Evolutionary conservation across 2,113 vertebrate species (phyloP), one percentile per base, ranked within the genome.

Genomic region (Mobula birostris): DNA sequence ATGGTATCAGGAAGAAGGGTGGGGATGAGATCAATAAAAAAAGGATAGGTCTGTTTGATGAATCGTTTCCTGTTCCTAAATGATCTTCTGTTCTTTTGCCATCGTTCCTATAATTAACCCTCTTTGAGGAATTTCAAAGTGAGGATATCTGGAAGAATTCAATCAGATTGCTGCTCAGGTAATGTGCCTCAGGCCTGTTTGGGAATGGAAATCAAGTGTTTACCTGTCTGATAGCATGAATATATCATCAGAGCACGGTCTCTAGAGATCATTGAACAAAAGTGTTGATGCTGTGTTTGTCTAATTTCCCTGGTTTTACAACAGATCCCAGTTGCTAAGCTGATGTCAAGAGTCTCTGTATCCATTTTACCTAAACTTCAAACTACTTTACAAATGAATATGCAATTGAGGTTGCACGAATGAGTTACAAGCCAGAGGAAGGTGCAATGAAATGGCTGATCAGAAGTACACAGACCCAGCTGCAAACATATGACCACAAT

Each of bases 91-190:
- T 90, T 90, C 85, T 90, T 32, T 66, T 88, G 85, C 85, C 85
- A 88, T 32, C 12, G n/a, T 90, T 90, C 85, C 32, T 90, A 90
- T 90, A 90, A 90, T 90, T 90, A 90, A 90, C 85, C 85, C 66
- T 12, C 61, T 90, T 63, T 83, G 24, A 11, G 32, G 61, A 90
- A 90, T 66, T 90, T 90, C 85, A 90, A 90, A 90, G 61, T 90
- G 58, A 90, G 85, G 58, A 63, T 63, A 88, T 66, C 66, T 90
- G 85, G 66, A 90, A 88, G 63, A 66, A 17, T 66, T 58, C 85
- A 88, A 66, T 90, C 85, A 90, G 85, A 66, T 90, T 66, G 15
- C 85, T 66, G 85, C 36, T 90, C 63, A 90, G 85, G 66, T 90
- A 90, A 90, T 66, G 5, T 17, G 85, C 85, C 61, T 32, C 63